Percentiles rank a stretch among this genome's conserved stretches.
Conservation (phyloP, 2,113 vertebrate species). For the Hystrix brachyura region DNA sequence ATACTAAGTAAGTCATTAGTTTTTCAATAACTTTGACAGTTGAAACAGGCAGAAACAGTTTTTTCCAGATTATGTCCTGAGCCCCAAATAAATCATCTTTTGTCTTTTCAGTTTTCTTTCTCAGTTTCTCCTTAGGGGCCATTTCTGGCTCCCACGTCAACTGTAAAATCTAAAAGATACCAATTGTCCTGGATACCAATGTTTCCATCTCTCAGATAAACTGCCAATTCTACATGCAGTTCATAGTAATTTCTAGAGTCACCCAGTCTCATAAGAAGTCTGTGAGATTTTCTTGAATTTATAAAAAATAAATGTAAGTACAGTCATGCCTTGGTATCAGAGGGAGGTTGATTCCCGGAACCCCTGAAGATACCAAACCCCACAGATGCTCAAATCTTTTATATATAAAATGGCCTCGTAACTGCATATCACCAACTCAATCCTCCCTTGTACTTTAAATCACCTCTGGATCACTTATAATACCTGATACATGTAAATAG, state of each 20-base stretch:
- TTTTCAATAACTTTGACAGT: slow-evolving; percentile 48
- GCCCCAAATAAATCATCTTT: slow-evolving; percentile 26
- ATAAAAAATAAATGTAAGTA: not conserved
- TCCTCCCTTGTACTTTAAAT: not conserved
- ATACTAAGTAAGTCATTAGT: not conserved
- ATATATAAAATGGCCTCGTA: too few species aligned
- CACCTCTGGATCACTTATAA: not conserved
- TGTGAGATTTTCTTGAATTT: slow-evolving; percentile 40
- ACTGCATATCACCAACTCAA: not conserved
- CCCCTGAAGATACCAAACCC: not conserved
- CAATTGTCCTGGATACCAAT: not conserved
- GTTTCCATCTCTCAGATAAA: slow-evolving; percentile 8
- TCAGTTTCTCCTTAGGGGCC: not conserved
- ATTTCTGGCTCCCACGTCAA: not conserved
- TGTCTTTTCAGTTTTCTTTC: slow-evolving; percentile 36
- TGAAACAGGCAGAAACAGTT: not conserved
- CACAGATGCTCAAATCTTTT: not conserved
- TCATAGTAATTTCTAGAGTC: not conserved
- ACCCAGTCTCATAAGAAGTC: slow-evolving; percentile 21
- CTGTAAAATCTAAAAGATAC: not conserved
- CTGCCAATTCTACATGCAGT: not conserved
- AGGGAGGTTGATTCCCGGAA: not conserved
- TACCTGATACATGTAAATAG: not conserved
- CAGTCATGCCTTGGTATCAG: not conserved
- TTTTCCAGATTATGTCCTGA: not conserved